These are phyloP conservation scores for Folsomia manolachei DNA, from an alignment of 2,888 invertebrate species.

Conservation along the genomic window DNA sequence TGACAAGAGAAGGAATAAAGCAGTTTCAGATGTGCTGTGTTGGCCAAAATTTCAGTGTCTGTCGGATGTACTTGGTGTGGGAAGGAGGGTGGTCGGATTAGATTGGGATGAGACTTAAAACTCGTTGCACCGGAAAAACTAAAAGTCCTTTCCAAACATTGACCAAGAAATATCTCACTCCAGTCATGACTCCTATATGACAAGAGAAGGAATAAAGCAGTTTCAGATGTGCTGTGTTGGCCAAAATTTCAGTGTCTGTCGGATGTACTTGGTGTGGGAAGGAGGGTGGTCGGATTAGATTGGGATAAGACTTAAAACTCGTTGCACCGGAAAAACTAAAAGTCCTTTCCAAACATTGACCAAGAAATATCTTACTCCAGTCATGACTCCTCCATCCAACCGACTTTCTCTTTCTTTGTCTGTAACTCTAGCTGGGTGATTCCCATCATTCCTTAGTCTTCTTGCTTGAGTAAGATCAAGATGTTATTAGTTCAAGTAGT, in stretches of 20 bases:
- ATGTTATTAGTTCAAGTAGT: too few species aligned
- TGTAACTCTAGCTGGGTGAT: too few species aligned
- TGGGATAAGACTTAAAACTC: not conserved
- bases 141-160: not conserved
- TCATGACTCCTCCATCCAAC: not conserved
- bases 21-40: not conserved
- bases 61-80: not conserved
- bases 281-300: too few species aligned
- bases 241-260: not conserved
- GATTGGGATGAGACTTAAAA: not conserved
- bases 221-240: not conserved
- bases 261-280: not conserved
- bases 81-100: too few species aligned
- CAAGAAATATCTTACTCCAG: too few species aligned
- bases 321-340: not conserved
- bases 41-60: not conserved
- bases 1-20: not conserved
- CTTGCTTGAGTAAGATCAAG: too few species aligned
- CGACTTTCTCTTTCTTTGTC: too few species aligned
- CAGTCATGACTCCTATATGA: not conserved
- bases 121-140: not conserved
- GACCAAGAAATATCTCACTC: too few species aligned
- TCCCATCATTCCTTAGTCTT: too few species aligned
- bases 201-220: too few species aligned
- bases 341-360: too few species aligned